phyloP scores from a whole-genome alignment of 2,113 vertebrate genomes.

The Glaucomys volans region DNA sequence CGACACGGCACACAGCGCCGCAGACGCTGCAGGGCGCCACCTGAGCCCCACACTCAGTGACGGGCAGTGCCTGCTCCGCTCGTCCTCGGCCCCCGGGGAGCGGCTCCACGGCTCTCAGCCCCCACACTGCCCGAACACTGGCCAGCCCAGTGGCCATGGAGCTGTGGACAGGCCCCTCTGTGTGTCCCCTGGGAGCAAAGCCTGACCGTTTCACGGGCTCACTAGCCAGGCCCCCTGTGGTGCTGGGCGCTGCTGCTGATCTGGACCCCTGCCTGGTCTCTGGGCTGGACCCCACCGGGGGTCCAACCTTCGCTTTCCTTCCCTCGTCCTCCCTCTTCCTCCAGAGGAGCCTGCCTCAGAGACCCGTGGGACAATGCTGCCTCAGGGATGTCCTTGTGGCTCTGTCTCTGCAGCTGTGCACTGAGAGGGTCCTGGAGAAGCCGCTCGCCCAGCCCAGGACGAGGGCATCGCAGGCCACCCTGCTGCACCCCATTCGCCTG shows the following conservation, averaged over 20 bases:
- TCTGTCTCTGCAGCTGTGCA: background rate
- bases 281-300: too few species aligned
- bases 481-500: too few species aligned
- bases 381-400: background rate
- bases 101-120: background rate
- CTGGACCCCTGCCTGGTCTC: too few species aligned
- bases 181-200: too few species aligned
- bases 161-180: background rate
- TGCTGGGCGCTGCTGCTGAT: too few species aligned
- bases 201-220: too few species aligned
- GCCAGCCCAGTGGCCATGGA: background rate
- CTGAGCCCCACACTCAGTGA: rapidly evolving
- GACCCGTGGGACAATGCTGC: background rate
- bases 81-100: background rate
- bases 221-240: too few species aligned
- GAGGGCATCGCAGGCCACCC: background rate
- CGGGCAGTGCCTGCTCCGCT: too few species aligned
- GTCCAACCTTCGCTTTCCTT: too few species aligned
- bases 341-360: background rate
- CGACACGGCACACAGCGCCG: rapidly evolving
- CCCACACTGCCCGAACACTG: too few species aligned
- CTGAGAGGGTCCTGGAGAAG: background rate
- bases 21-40: rapidly evolving
- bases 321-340: background rate
- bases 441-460: background rate